Evolutionary conservation across 2,888 invertebrate genomes (phyloP).

Genomic region (Mechanitis messenoides): DNA sequence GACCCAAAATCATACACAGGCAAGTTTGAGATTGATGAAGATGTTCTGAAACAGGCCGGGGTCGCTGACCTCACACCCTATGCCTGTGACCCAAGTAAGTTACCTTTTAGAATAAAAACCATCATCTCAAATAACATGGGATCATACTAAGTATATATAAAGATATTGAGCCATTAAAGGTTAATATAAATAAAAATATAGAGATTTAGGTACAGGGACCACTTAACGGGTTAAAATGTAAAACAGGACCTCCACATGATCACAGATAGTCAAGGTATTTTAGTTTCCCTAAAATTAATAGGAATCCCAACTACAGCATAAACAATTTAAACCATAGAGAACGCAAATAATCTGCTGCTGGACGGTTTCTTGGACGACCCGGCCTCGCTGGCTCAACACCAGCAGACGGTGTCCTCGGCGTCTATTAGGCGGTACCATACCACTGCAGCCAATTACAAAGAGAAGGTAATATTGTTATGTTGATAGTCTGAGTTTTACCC

Average conservation of each 20-base stretch:
- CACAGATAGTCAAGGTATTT: too few species aligned
- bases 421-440: conserved; percentile 57
- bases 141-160: too few species aligned
- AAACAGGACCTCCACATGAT: too few species aligned
- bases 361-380: conserved; percentile 71
- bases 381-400: conserved; percentile 37
- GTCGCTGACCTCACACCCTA: conserved; percentile 90
- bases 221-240: too few species aligned
- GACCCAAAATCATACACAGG: conserved; percentile 89
- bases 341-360: conserved; percentile 63
- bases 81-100: conserved; percentile 86
- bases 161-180: too few species aligned
- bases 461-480: conserved; percentile 44
- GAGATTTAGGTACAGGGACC: too few species aligned
- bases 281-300: too few species aligned
- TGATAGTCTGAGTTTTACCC: too few species aligned
- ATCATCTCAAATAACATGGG: too few species aligned
- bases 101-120: not conserved
- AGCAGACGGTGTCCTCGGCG: conserved; percentile 34
- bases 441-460: conserved; percentile 48
- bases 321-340: conserved; percentile 46
- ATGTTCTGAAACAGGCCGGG: conserved; percentile 86
- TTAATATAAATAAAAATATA: too few species aligned
- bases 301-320: conserved; percentile 1
- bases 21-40: conserved; percentile 95